Conservation (phyloP, 2,888 invertebrate genomes). For the Drosophila borealis region DNA sequence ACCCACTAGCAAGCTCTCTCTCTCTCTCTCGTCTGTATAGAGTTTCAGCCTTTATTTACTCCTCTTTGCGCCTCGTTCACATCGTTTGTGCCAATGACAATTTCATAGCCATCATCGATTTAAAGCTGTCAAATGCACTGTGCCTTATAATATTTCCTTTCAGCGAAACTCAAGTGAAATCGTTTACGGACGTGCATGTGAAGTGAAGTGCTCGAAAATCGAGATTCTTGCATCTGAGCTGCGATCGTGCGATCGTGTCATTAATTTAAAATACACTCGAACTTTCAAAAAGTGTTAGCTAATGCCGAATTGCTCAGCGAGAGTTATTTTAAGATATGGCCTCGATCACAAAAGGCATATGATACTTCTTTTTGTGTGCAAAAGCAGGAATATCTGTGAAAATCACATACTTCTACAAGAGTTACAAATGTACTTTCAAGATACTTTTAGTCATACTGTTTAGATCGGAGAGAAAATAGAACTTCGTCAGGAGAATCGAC, state of each 20-base stretch:
- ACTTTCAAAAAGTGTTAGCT: background rate
- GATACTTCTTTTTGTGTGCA: background rate
- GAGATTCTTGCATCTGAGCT: slow-evolving; percentile 7
- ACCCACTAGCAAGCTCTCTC: background rate
- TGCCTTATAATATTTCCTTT: slow-evolving; percentile 27
- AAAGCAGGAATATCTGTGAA: background rate
- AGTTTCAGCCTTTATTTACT: slow-evolving; percentile 45
- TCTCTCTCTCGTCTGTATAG: slow-evolving; percentile 23
- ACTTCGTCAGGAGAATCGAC: too few species aligned
- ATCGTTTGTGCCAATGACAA: slow-evolving; percentile 44
- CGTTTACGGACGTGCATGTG: background rate
- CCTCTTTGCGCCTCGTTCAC: slow-evolving; percentile 16
- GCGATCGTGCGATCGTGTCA: slow-evolving; percentile 31
- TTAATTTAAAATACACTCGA: slow-evolving; percentile 3
- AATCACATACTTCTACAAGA: background rate
- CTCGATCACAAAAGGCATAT: slow-evolving; percentile 2
- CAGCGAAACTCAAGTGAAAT: slow-evolving; percentile 27
- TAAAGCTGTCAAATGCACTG: slow-evolving; percentile 43
- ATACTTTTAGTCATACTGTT: too few species aligned
- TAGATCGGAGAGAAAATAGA: too few species aligned
- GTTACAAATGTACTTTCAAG: too few species aligned
- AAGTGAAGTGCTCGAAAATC: slow-evolving; percentile 2
- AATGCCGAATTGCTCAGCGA: background rate
- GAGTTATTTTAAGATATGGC: slow-evolving; percentile 1
- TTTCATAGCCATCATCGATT: slow-evolving; percentile 55